Conservation (phyloP, 2,888 invertebrate species). For the Orthosia cruda region DNA sequence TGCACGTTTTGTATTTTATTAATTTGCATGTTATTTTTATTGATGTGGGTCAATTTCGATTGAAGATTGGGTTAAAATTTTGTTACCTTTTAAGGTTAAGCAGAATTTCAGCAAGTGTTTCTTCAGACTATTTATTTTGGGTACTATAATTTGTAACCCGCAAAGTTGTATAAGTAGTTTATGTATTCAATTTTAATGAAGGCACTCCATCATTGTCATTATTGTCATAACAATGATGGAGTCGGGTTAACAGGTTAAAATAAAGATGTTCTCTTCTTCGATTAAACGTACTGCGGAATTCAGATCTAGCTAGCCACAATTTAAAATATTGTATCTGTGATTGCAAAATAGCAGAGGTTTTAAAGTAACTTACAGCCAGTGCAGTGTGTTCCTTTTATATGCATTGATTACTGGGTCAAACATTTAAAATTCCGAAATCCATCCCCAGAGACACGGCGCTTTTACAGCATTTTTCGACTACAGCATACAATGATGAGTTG, state of each 20-base stretch:
- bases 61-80: no score
- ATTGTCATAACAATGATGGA: no score
- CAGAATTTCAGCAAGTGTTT: no score
- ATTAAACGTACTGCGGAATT: no score
- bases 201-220: no score
- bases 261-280: background rate
- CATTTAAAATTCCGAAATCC: conserved; percentile 10
- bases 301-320: background rate
- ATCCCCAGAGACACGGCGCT: conserved; percentile 4
- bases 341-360: background rate
- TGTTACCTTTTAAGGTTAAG: no score
- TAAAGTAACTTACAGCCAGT: background rate
- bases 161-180: no score
- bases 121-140: no score
- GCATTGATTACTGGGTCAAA: conserved; percentile 22
- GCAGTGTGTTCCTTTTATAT: background rate
- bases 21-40: conserved; percentile 3
- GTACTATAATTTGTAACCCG: no score
- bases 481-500: conserved; percentile 17
- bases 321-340: background rate
- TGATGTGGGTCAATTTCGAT: background rate
- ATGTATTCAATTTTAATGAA: no score
- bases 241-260: background rate
- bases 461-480: conserved; percentile 5
- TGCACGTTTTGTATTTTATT: conserved; percentile 17